Evolutionary conservation across 2,113 vertebrate species (phyloP).

Genomic region (Falcunculus frontatus): DNA sequence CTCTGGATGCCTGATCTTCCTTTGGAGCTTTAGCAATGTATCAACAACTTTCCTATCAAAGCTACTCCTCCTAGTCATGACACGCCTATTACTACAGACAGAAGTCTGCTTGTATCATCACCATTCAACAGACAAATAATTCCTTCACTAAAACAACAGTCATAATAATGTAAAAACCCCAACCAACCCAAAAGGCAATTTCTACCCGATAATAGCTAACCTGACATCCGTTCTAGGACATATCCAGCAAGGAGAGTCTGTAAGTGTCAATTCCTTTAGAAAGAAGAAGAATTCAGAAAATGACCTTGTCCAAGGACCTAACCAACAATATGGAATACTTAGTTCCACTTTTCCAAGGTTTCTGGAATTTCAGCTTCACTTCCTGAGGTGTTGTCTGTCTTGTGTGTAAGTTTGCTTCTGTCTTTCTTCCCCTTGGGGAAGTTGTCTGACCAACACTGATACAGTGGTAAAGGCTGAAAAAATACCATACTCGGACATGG

Average conservation of each 20-base stretch:
- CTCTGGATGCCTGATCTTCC: background rate
- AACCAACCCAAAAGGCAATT: background rate
- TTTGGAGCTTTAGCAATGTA: background rate
- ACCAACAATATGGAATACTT: background rate
- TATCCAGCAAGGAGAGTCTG: background rate
- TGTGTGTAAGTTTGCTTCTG: background rate
- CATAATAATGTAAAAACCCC: background rate
- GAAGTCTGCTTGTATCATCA: background rate
- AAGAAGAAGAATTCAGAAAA: background rate
- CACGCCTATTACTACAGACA: background rate
- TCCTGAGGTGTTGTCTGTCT: background rate
- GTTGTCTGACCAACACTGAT: background rate
- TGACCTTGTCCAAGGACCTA: background rate
- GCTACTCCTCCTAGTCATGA: background rate
- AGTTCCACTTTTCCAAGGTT: background rate
- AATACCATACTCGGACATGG: background rate
- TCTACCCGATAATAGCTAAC: background rate
- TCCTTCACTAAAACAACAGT: background rate
- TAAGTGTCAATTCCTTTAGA: background rate
- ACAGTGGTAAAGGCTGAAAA: background rate
- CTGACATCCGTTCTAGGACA: background rate
- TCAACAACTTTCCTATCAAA: background rate
- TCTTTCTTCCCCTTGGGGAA: background rate
- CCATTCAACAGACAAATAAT: background rate
- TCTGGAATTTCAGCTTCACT: background rate